Base-by-base conservation (phyloP, 1,140 invertebrate genomes). In the Neotoxoptera formosana region DNA sequence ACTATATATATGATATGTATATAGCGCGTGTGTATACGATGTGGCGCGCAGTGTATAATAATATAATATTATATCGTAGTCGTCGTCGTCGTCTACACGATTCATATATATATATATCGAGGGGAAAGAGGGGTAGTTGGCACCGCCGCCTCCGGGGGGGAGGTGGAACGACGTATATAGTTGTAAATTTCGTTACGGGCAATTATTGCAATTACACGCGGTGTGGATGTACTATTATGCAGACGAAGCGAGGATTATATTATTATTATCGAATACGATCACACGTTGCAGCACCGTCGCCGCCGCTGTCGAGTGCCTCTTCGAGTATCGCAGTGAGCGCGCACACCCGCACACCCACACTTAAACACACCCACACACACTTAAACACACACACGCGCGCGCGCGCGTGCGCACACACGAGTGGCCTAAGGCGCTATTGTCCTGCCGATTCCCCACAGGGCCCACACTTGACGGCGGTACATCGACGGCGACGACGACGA, bases 161-260 rank as follows among this genome's bases (percentile, higher is more conserved):
- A 47, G 84, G 84, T 4, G 21, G 14, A n/a, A 45, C 45, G 30
- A 87, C 25, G 48, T n/a, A n/a, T n/a, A n/a, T n/a, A n/a, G n/a
- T 53, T 36, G 87, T 89, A 36, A 47, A 89, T 89, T 89, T 89
- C 48, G 87, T 89, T 89, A 89, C 36, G 48, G 47, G 47, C 87
- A 89, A 89, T 89, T 51, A 89, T 89, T 51, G 86, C 86, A 30
- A n/a, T n/a, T n/a, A 51, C 14, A 51, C 47, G 88, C 51, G 34
- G 88, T 41, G 51, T 53, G 9, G 17, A 36, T 17, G n/a, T 8
- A 4, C 41, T n/a, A n/a, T n/a, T 76, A 7, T 20, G 23, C 0
- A 67, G 76, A 23, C 23, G 76, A 30, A 30, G 76, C 34, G 23
- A 76, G 60, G 60, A 86, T 86, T 45, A 45, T 86, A 86, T 86